Conservation (phyloP, 2,113 vertebrate species). For the Megaptera novaeangliae region DNA sequence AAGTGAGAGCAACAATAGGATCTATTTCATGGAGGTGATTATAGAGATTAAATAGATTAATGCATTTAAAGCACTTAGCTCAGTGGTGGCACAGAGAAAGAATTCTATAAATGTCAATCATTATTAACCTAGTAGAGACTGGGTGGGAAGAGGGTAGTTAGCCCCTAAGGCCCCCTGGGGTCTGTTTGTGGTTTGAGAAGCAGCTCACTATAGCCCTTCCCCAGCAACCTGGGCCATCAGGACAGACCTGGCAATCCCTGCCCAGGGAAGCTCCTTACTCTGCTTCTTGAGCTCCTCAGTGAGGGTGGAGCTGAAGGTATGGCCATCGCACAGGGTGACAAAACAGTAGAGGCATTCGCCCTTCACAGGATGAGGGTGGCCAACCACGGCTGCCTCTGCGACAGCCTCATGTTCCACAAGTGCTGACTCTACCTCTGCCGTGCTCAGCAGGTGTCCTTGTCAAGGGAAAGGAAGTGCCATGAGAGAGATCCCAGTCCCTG, state of each 20-base stretch:
- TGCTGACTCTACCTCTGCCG: constrained; percentile 95
- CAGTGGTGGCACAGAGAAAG: neutral
- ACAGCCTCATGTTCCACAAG: constrained; percentile 88
- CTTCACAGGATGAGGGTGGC: constrained; percentile 92
- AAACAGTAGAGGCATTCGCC: constrained; percentile 98
- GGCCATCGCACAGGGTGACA: constrained; percentile 90
- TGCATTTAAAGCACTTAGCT: neutral
- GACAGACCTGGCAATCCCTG: neutral
- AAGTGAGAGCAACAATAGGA: neutral
- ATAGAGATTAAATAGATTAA: constrained; percentile 1
- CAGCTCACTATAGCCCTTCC: neutral
- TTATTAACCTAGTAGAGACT: constrained; percentile 2
- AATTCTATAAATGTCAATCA: constrained; percentile 12
- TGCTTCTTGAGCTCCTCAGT: constrained; percentile 89
- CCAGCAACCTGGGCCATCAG: neutral
- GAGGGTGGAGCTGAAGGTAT: constrained; percentile 83
- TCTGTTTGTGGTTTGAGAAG: neutral
- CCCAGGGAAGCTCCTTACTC: constrained; percentile 79
- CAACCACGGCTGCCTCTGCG: constrained; percentile 92
- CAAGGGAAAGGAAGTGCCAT: constrained; percentile 21
- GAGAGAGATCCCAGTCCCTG: neutral
- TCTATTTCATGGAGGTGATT: neutral
- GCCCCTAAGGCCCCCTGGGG: neutral
- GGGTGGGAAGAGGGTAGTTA: neutral
- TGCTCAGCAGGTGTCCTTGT: constrained; percentile 94